phyloP scores from a whole-genome alignment of 2,888 invertebrate genomes.

The Panorpa germanica region DNA sequence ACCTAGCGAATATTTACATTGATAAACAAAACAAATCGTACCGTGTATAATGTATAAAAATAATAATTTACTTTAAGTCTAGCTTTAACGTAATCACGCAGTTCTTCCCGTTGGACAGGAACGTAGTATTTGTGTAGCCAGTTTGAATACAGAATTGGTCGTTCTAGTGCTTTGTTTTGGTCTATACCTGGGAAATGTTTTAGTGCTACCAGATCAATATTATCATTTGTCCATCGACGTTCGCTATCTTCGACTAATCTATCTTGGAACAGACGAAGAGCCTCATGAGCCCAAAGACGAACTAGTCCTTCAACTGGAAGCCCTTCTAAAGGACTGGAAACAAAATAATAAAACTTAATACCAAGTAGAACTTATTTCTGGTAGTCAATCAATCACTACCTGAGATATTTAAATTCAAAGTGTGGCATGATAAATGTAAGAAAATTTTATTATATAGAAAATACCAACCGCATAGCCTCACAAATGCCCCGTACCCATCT shows the following conservation, averaged over 20 bases:
- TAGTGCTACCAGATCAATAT: slow-evolving; percentile 80
- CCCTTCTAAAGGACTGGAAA: slow-evolving; percentile 66
- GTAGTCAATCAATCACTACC: background rate
- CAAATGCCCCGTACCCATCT: slow-evolving; percentile 99
- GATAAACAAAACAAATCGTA: background rate
- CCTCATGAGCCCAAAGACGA: slow-evolving; percentile 98
- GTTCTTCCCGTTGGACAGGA: slow-evolving; percentile 86
- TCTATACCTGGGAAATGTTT: slow-evolving; percentile 90
- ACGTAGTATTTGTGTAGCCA: slow-evolving; percentile 98
- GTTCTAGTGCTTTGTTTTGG: slow-evolving; percentile 62
- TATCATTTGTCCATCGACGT: slow-evolving; percentile 94
- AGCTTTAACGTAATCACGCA: slow-evolving; percentile 93
- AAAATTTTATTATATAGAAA: slow-evolving; percentile 6
- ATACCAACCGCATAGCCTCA: slow-evolving; percentile 65
- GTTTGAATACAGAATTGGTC: slow-evolving; percentile 96
- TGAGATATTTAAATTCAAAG: background rate
- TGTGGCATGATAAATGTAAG: background rate
- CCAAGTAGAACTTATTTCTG: background rate
- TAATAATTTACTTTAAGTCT: slow-evolving; percentile 55
- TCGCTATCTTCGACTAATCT: slow-evolving; percentile 87
- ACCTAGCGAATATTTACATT: slow-evolving; percentile 41
- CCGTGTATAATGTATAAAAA: background rate
- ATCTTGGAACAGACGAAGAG: slow-evolving; percentile 90
- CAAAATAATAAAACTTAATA: slow-evolving; percentile 5
- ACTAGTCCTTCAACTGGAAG: slow-evolving; percentile 87